Conservation (phyloP, 2,888 invertebrate genomes). For the Apodemia mormo region DNA sequence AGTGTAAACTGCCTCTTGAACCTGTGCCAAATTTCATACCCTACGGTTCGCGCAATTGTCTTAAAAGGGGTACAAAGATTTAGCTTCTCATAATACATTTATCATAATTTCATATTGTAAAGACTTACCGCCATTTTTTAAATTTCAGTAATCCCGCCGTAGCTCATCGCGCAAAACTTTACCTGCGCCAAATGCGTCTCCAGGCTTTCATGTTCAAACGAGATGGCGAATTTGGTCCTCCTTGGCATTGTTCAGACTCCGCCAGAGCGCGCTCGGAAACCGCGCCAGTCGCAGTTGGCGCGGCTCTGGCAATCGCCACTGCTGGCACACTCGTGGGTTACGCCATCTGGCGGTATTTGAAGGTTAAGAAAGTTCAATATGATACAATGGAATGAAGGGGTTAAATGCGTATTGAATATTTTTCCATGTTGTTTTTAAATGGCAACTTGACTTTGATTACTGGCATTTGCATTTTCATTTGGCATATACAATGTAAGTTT, state of each 20-base stretch:
- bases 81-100: too few relatives aligned
- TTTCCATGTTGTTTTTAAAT: conserved; percentile 17
- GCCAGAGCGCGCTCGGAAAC: conserved; percentile 86
- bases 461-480: not conserved
- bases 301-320: conserved; percentile 91
- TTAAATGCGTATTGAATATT: conserved; percentile 42
- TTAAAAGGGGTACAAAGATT: too few relatives aligned
- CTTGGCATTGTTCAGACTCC: conserved; percentile 84
- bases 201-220: conserved; percentile 95
- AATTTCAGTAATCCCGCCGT: conserved; percentile 53
- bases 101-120: too few relatives aligned
- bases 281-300: conserved; percentile 89
- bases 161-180: conserved; percentile 83
- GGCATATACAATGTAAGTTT: too few relatives aligned
- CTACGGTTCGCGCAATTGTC: too few relatives aligned
- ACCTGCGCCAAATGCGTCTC: conserved; percentile 86
- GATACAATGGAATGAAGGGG: conserved; percentile 90
- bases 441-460: not conserved
- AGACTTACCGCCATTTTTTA: too few relatives aligned
- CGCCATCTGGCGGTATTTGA: conserved; percentile 92
- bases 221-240: conserved; percentile 85
- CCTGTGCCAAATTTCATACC: too few relatives aligned
- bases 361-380: conserved; percentile 94
- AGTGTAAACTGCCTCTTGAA: too few relatives aligned
- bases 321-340: conserved; percentile 91